A percentile compares a stretch with the other conserved stretches of the same genome.
Conservation (phyloP, 2,888 invertebrate genomes). For the Nudaria mundana region DNA sequence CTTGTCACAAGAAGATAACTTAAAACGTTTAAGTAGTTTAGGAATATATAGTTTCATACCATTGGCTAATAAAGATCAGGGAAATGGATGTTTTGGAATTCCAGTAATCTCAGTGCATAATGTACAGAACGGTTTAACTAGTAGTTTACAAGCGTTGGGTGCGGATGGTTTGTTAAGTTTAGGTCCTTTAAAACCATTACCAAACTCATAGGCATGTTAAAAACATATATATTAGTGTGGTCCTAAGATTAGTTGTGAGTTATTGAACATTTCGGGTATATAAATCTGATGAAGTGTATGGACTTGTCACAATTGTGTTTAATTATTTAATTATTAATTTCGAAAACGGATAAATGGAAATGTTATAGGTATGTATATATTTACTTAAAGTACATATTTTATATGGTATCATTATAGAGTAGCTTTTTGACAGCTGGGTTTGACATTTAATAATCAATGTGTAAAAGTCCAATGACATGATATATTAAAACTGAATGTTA, state of each 20-base stretch:
- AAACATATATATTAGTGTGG: too few species aligned
- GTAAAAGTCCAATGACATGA: too few species aligned
- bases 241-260: constrained; percentile 5
- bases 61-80: constrained; percentile 82
- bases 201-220: constrained; percentile 51
- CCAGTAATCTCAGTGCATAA: constrained; percentile 86
- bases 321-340: background rate
- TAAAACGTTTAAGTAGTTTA: constrained; percentile 83
- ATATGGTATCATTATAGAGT: background rate
- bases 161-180: constrained; percentile 86
- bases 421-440: too few species aligned
- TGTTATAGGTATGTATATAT: too few species aligned
- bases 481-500: too few species aligned
- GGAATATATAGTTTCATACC: constrained; percentile 90
- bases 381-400: constrained; percentile 7
- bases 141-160: constrained; percentile 83
- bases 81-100: constrained; percentile 84
- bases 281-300: background rate
- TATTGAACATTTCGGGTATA: constrained; percentile 1
- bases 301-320: background rate
- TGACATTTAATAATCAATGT: too few species aligned
- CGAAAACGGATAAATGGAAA: background rate
- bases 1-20: constrained; percentile 84
- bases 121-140: constrained; percentile 81
- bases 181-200: constrained; percentile 85